phyloP scores from a whole-genome alignment of 1,140 invertebrate species.

The Lethrus apterus region DNA sequence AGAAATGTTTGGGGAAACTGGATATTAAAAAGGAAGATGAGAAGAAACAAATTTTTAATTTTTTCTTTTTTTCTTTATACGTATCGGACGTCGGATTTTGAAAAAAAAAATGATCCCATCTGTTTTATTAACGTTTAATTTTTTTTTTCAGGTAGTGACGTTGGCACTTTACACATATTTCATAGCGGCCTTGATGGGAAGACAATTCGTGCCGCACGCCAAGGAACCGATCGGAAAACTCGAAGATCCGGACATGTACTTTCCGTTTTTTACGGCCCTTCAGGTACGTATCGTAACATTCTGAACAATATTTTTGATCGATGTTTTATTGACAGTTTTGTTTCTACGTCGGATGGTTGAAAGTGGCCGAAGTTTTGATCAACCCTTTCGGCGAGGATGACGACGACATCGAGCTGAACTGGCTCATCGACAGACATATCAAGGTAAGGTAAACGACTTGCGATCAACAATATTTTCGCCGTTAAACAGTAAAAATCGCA shows the following conservation, averaged over 20 bases:
- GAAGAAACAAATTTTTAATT: no score
- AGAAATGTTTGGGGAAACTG: no score
- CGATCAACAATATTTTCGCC: background rate
- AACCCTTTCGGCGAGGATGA: conserved; percentile 94
- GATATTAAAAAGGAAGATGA: no score
- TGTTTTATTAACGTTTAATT: no score
- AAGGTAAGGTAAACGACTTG: conserved; percentile 57
- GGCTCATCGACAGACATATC: conserved; percentile 82
- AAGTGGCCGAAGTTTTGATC: conserved; percentile 86
- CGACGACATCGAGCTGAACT: conserved; percentile 88
- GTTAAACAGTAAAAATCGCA: no score
- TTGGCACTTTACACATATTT: conserved; percentile 88
- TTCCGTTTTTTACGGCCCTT: conserved; percentile 86
- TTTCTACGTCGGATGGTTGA: conserved; percentile 95
- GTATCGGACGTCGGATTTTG: no score
- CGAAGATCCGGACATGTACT: conserved; percentile 78
- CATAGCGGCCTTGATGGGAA: conserved; percentile 74
- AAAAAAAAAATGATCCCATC: no score
- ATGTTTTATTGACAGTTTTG: conserved; percentile 71
- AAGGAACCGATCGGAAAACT: conserved; percentile 49
- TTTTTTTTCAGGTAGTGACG: conserved; percentile 73
- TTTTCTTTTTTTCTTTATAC: no score
- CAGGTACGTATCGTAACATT: no score
- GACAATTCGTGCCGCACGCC: conserved; percentile 64
- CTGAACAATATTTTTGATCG: no score